Evolutionary conservation across 2,797 vertebrate species (phyloP).

Genomic region (Anguilla obscura): DNA sequence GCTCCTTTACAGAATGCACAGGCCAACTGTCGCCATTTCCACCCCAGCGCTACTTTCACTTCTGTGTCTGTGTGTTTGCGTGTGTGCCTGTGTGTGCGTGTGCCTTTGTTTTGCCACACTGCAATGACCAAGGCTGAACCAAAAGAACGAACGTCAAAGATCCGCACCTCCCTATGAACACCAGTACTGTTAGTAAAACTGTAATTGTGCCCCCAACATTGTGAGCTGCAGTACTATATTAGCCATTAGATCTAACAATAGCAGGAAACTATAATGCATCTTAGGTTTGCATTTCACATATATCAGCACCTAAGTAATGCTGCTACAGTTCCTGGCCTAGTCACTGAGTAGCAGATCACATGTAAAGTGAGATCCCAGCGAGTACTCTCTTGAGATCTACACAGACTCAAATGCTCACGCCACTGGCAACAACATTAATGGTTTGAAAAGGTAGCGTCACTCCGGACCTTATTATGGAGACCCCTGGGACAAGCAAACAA

Average conservation of each 20-base stretch:
- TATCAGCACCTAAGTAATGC: neutral
- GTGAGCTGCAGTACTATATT: neutral
- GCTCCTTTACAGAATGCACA: conserved; percentile 42
- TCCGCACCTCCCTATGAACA: neutral
- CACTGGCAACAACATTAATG: conserved; percentile 53
- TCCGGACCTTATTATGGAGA: conserved; percentile 51
- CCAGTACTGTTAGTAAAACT: neutral
- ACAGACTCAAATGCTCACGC: conserved; percentile 34
- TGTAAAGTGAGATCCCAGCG: conserved; percentile 26
- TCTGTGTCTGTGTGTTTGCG: neutral
- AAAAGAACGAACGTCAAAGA: neutral
- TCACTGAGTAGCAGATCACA: neutral
- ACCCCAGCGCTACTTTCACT: conserved; percentile 9
- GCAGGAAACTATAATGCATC: neutral
- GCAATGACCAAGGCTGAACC: neutral
- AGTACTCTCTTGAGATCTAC: conserved; percentile 27
- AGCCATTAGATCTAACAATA: neutral
- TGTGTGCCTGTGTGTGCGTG: neutral
- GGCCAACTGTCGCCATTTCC: neutral
- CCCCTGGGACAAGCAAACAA: conserved; percentile 56
- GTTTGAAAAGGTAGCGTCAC: conserved; percentile 45
- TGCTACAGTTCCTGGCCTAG: neutral
- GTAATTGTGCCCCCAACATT: neutral
- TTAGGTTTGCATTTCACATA: neutral
- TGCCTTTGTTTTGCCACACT: neutral